phyloP scores from a whole-genome alignment of 2,888 invertebrate species.

The Pocota personata region DNA sequence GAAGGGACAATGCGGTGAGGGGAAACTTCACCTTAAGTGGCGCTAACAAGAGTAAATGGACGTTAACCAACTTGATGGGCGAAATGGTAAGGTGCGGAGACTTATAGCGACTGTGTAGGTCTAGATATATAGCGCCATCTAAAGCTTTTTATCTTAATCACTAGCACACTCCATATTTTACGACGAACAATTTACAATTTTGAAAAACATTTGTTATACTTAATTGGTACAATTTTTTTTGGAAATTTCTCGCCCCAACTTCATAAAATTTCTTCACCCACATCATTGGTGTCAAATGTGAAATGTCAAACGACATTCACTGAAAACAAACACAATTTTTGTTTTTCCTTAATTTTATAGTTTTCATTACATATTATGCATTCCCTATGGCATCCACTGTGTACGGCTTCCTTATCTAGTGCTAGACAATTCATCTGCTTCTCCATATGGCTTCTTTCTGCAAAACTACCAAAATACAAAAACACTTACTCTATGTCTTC shows the following conservation, averaged over 20 bases:
- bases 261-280: background rate
- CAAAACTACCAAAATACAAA: constrained; percentile 54
- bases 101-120: too few species aligned
- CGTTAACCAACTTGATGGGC: too few species aligned
- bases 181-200: too few species aligned
- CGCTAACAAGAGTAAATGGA: too few species aligned
- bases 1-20: too few species aligned
- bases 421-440: constrained; percentile 46
- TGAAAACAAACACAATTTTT: constrained; percentile 39
- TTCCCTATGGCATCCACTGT: constrained; percentile 28
- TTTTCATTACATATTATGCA: constrained; percentile 39
- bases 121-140: too few species aligned
- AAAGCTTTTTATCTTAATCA: too few species aligned
- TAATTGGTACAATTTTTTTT: background rate
- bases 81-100: too few species aligned
- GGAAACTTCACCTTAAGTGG: too few species aligned
- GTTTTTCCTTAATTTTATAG: constrained; percentile 14
- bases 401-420: constrained; percentile 39
- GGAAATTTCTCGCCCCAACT: background rate
- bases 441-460: constrained; percentile 72
- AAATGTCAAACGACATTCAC: constrained; percentile 56
- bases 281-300: constrained; percentile 44
- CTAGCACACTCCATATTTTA: too few species aligned
- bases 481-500: constrained; percentile 51
- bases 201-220: too few species aligned